Conservation (phyloP, 2,113 vertebrate genomes). For the Cettia cetti region DNA sequence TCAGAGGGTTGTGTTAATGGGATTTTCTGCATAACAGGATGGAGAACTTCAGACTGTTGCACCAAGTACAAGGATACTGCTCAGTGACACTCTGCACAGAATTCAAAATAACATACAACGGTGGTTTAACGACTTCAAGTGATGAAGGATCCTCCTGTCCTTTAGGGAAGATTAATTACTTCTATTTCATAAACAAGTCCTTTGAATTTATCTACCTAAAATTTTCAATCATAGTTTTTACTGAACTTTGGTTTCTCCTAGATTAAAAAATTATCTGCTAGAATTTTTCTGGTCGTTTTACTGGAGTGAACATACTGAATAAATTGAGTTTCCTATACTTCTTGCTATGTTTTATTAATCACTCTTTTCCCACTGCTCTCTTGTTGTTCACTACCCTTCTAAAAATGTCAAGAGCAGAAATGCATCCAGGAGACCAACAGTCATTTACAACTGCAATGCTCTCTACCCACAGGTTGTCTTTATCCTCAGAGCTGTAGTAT, state of each 20-base stretch:
- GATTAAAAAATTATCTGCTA: background rate
- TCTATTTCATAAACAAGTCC: background rate
- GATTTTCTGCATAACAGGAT: background rate
- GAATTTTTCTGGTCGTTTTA: background rate
- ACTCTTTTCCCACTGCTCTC: background rate
- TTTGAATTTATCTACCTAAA: background rate
- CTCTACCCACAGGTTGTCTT: background rate
- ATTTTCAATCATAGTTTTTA: background rate
- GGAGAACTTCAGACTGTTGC: background rate
- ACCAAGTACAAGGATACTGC: background rate
- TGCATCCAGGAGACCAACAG: background rate
- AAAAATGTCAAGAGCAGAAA: background rate
- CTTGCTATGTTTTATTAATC: background rate
- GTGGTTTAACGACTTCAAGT: background rate
- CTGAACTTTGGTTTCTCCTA: background rate
- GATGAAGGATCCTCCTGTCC: background rate
- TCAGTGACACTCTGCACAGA: background rate
- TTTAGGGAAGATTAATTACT: background rate
- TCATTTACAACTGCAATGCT: background rate
- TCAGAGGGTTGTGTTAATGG: background rate
- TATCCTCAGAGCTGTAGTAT: background rate
- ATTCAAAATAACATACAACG: background rate
- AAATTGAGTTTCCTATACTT: background rate
- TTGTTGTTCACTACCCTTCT: background rate
- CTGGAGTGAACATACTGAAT: background rate